Conservation (phyloP, 2,888 invertebrate genomes). For the Noctua janthina region DNA sequence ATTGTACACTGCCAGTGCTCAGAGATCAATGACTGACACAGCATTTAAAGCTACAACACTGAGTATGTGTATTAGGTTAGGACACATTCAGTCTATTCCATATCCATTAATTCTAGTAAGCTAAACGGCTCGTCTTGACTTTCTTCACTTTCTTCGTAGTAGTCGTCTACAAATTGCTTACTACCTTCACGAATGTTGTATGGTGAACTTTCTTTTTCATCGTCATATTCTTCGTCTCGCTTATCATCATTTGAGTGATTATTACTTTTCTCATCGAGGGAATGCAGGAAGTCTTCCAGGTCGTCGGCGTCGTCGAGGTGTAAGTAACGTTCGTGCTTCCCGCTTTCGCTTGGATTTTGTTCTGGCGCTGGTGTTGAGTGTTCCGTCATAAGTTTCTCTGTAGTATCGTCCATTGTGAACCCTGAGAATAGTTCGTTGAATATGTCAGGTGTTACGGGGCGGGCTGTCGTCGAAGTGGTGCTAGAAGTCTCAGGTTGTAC, state of each 20-base stretch:
- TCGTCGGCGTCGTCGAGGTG: constrained; percentile 81
- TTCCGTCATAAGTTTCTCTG: constrained; percentile 65
- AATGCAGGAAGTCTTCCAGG: constrained; percentile 81
- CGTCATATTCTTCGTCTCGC: constrained; percentile 70
- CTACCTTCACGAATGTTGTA: constrained; percentile 63
- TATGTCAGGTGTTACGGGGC: constrained; percentile 73
- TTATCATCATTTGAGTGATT: constrained; percentile 62
- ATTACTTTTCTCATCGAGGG: constrained; percentile 73
- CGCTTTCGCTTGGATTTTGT: constrained; percentile 74
- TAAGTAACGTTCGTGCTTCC: constrained; percentile 75
- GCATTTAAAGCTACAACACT: constrained; percentile 72
- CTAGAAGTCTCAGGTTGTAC: constrained; percentile 42
- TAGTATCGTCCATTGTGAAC: constrained; percentile 76
- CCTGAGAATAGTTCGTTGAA: constrained; percentile 80
- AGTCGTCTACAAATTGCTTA: constrained; percentile 68
- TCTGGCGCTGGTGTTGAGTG: constrained; percentile 61
- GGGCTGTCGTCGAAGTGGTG: constrained; percentile 70
- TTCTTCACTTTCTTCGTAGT: constrained; percentile 72
- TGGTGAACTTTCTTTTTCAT: constrained; percentile 53
- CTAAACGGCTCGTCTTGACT: constrained; percentile 78
- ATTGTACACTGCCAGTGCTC: constrained; percentile 61
- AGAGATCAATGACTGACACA: constrained; percentile 71
- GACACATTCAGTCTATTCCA: constrained; percentile 84
- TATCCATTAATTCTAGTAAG: constrained; percentile 86
- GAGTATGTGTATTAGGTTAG: constrained; percentile 71